Evolutionary conservation across 1,140 invertebrate genomes (phyloP), one percentile per base, ranked within the genome.

Genomic region (Drosophila sp.): DNA sequence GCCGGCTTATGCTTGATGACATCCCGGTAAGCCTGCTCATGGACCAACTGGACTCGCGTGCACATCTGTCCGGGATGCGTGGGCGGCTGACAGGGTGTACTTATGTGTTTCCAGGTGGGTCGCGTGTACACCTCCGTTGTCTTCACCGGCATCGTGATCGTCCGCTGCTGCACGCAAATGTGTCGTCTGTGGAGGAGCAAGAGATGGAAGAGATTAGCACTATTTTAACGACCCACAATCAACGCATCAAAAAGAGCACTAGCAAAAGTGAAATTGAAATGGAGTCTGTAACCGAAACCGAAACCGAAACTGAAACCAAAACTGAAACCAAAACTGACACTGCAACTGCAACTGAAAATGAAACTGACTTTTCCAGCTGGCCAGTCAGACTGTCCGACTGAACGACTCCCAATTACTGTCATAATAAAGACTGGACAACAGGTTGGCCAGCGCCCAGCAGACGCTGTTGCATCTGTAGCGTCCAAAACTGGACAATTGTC

Each of bases 41-140:
- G 93, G 3, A 93, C 90, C 54, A 93, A 72, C 61, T 92, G 92
- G 54, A 93, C 92, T 29, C 92, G 92, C 14, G 92, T 92, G 78
- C 93, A 94, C 74, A 93, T 92, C 70, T 93, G 92, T 56, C 93
- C 93, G n/a, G 90, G 75, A 58, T 92, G 87, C 50, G 93, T 93
- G 51, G 89, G 91, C 57, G 93, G 90, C 29, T 91, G 92, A 71
- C 93, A 94, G 34, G 93, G 92, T 58, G 93, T 93, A 76, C 92
- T 93, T 9, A 92, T 89, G 27, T 93, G 93, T 67, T 93, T 93
- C 90, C 92, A 93, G 59, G 84, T 91, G 61, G 90, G 90, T 51
- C 90, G 78, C 40, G 72, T 82, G 62, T 92, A 93, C 2, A 93
- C 90, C 80, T 93, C 92, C 45, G 92, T 92, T 25, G 92, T 92